Base-by-base conservation (phyloP, 2,888 invertebrate species). In the Acanthosoma haemorrhoidale region DNA sequence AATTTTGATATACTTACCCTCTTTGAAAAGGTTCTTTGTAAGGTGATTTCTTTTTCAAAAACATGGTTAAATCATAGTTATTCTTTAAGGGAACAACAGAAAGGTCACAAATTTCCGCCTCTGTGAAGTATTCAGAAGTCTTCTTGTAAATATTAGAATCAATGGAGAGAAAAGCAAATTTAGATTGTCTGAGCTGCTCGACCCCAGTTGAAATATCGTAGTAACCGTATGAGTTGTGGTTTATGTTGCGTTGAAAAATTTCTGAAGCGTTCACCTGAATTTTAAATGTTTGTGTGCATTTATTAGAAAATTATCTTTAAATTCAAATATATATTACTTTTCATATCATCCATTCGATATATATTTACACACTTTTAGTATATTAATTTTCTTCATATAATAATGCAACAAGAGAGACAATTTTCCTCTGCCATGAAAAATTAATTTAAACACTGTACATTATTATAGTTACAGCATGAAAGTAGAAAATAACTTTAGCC, bases 11-110 rank as follows among this genome's bases (percentile, higher is more conserved):
- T 13, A 13, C 31, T 64, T 64, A 64, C 64, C 64, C 64, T 43
- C 18, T 64, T 43, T 64, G 39, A 29, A 64, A 64, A 29, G 25
- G 8, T 64, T 64, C 64, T 64, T 43, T 64, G 16, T 38, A 64
- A 8, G 25, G 43, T 25, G 38, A 64, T 4, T 32, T 43, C 25
- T 29, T 64, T 39, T 11, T 39, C 16, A 64, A 43, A 41, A 16
- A 32, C 64, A 64, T 39, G 39, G 64, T 41, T 13, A 43, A 15
- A 8, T 43, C 25, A 64, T 32, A 39, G 16, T 5, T 32, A 36
- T 15, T 31, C 13, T 43, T 31, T 43, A 31, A 16, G n/a, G 32
- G 18, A 2, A 29, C 29, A 11, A 15, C 9, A 64, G 29, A 36
- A 21, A 38, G 38, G 18, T 34, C 25, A 39, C 63, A 63, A 16